These are phyloP conservation scores for Cyclargus thomasi DNA, from an alignment of 1,140 invertebrate genomes.

Conservation along the genomic window DNA sequence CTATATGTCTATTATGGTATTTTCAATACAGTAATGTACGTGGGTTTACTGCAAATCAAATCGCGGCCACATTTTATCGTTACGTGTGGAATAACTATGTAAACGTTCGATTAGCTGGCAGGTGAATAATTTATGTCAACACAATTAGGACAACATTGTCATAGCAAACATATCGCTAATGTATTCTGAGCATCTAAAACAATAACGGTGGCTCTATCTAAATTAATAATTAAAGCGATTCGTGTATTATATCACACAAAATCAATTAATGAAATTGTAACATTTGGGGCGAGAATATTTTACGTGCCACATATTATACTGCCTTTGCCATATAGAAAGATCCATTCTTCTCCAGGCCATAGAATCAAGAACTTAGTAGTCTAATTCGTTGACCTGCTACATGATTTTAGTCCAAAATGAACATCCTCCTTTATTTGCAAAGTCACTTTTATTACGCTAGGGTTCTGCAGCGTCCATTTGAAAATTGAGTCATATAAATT, in stretches of 20 bases:
- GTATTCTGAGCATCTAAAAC: conserved; percentile 18
- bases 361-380: too few relatives aligned
- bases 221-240: conserved; percentile 13
- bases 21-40: not conserved
- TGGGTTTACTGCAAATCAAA: not conserved
- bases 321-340: too few relatives aligned
- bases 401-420: too few relatives aligned
- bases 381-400: too few relatives aligned
- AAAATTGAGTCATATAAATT: not conserved
- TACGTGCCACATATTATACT: too few relatives aligned
- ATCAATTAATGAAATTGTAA: not conserved
- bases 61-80: not conserved
- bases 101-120: conserved; percentile 11
- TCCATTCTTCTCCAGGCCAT: too few relatives aligned
- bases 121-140: conserved; percentile 12
- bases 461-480: not conserved
- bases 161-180: conserved; percentile 14
- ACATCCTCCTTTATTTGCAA: too few relatives aligned
- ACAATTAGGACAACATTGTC: conserved; percentile 16
- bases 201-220: conserved; percentile 15
- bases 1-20: too few relatives aligned
- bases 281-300: too few relatives aligned
- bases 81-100: conserved; percentile 3
- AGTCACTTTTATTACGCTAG: too few relatives aligned
- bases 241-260: not conserved